Conservation (phyloP, 2,113 vertebrate genomes). For the Grantiella picta region DNA sequence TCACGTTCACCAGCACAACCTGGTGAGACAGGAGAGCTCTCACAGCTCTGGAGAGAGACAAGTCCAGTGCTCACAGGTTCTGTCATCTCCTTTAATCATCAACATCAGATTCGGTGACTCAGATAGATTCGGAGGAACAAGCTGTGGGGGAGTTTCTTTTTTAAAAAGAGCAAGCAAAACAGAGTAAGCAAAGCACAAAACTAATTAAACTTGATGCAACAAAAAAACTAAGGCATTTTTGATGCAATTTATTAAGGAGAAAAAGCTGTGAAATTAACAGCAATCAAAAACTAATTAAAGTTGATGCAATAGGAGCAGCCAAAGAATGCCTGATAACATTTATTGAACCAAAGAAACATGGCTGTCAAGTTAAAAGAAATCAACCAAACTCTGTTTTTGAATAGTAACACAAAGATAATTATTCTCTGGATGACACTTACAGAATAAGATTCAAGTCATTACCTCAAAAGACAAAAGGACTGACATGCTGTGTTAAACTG, state of each 20-base stretch:
- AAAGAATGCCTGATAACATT: constrained; percentile 79
- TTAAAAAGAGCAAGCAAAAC: constrained; percentile 59
- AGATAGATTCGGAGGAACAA: constrained; percentile 40
- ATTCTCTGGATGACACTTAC: constrained; percentile 57
- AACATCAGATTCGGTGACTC: constrained; percentile 10
- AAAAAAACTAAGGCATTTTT: constrained; percentile 72
- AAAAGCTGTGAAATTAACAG: constrained; percentile 83
- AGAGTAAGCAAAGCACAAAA: constrained; percentile 71
- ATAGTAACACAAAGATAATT: constrained; percentile 65
- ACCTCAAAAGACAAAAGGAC: constrained; percentile 61
- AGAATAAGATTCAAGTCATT: constrained; percentile 76
- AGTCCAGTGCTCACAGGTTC: neutral
- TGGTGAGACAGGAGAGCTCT: neutral
- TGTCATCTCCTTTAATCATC: neutral
- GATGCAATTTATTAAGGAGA: constrained; percentile 75
- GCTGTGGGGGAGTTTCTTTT: neutral
- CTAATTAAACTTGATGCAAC: constrained; percentile 77
- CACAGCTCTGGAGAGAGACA: neutral
- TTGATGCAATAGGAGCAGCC: constrained; percentile 73
- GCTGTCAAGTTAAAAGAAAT: constrained; percentile 72
- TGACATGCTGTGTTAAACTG: constrained; percentile 56
- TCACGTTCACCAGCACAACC: neutral
- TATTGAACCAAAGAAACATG: constrained; percentile 75
- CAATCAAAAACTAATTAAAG: constrained; percentile 83
- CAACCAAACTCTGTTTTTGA: constrained; percentile 66